phyloP scores from a whole-genome alignment of 92 coral and sea anemone species.

The Isaurus tuberculatus region DNA sequence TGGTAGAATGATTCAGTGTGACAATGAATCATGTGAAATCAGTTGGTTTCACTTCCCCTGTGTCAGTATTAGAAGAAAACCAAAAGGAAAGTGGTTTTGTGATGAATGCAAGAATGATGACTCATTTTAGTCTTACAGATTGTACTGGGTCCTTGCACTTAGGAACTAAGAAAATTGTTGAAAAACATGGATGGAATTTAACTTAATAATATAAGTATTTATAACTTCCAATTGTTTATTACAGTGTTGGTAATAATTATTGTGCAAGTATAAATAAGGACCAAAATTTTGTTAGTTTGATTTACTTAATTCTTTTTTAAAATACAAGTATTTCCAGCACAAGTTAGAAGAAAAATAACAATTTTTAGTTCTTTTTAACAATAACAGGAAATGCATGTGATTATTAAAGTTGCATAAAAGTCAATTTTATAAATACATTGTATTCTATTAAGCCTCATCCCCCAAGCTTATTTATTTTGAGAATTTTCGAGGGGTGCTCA shows the following conservation, averaged over 20 bases:
- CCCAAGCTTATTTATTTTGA: conserved; percentile 5
- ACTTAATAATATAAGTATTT: conserved; percentile 6
- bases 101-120: conserved; percentile 37
- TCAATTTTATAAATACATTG: conserved; percentile 4
- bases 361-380: background rate
- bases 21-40: conserved; percentile 54
- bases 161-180: conserved; percentile 1
- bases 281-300: conserved; percentile 5
- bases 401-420: background rate
- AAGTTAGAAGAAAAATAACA: conserved; percentile 5
- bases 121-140: background rate
- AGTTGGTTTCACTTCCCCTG: conserved; percentile 71
- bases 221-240: background rate
- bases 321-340: background rate
- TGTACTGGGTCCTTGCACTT: background rate
- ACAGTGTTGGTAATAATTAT: background rate
- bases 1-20: conserved; percentile 68
- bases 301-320: background rate
- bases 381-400: conserved; percentile 7
- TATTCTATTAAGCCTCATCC: conserved; percentile 3
- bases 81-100: conserved; percentile 63
- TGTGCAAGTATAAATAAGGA: conserved; percentile 1
- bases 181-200: background rate
- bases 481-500: conserved; percentile 10
- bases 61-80: conserved; percentile 61